Evolutionary conservation across 1,140 invertebrate genomes (phyloP).

Genomic region (Drosophila fuyamai): DNA sequence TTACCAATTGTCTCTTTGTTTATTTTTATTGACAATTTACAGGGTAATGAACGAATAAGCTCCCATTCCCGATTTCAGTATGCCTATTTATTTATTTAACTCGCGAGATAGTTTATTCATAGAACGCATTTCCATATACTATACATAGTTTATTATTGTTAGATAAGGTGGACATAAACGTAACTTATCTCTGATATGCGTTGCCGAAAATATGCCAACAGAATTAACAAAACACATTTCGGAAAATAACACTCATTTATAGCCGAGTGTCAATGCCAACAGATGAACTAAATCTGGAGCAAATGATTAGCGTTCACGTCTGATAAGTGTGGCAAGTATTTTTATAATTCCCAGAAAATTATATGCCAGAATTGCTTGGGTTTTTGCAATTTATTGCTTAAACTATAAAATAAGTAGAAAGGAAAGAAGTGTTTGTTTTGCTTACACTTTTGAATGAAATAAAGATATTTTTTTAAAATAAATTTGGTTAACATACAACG

Average conservation of each 20-base stretch:
- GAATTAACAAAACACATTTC: slow-evolving; percentile 1
- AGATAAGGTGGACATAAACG: slow-evolving; percentile 27
- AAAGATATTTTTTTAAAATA: too few relatives aligned
- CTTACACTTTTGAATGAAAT: too few relatives aligned
- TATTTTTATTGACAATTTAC: slow-evolving; percentile 24
- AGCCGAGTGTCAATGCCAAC: neutral
- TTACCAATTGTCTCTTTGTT: neutral
- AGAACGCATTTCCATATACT: slow-evolving; percentile 5
- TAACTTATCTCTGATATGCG: slow-evolving; percentile 28
- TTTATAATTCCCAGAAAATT: neutral
- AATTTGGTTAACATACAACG: too few relatives aligned
- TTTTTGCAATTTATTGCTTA: neutral
- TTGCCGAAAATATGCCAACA: slow-evolving; percentile 16
- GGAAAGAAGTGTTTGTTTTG: too few relatives aligned
- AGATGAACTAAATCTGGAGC: slow-evolving; percentile 4
- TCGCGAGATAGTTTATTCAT: slow-evolving; percentile 24
- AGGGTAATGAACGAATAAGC: slow-evolving; percentile 15
- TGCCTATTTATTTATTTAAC: slow-evolving; percentile 25
- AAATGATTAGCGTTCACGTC: neutral
- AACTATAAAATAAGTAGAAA: too few relatives aligned
- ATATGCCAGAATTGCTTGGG: neutral
- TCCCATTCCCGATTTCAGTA: neutral
- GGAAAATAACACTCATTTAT: neutral
- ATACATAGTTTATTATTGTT: slow-evolving; percentile 16
- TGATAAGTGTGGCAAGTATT: slow-evolving; percentile 7